Percentiles rank a stretch among this genome's conserved stretches.
These are phyloP conservation scores for Drepanosiphum platanoidis DNA, from an alignment of 2,888 invertebrate species.

Conservation along the genomic window DNA sequence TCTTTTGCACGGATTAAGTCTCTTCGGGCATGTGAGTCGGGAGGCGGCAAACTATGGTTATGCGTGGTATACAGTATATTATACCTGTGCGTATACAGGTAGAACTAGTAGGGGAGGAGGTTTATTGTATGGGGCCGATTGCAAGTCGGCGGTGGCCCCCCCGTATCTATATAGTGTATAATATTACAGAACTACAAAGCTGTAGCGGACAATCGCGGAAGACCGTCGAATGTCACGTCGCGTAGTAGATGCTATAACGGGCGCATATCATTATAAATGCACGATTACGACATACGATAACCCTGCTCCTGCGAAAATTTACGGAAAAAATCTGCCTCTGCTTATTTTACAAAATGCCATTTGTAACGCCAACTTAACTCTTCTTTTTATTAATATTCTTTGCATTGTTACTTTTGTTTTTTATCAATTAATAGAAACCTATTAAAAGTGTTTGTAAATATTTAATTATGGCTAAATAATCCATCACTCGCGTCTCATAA, in stretches of 20 bases:
- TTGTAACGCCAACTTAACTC: not conserved
- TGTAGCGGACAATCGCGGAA: not conserved
- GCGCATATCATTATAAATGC: not conserved
- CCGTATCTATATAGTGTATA: not conserved
- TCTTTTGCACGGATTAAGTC: slow-evolving; percentile 16
- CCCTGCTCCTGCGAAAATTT: not conserved
- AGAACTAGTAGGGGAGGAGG: no score
- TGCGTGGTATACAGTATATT: not conserved
- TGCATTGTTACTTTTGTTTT: no score
- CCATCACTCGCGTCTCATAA: not conserved
- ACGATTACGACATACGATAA: not conserved
- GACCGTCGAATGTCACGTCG: not conserved
- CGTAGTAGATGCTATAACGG: not conserved
- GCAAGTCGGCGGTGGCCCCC: not conserved
- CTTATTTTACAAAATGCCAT: not conserved
- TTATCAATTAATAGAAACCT: not conserved
- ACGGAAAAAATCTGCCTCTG: not conserved
- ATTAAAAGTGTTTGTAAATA: not conserved
- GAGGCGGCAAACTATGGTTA: not conserved
- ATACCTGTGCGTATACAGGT: not conserved
- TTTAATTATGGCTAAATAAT: not conserved
- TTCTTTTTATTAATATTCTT: not conserved
- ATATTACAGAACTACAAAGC: not conserved
- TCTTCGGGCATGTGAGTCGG: not conserved
- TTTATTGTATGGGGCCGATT: no score